Conservation (phyloP, 2,113 vertebrate genomes). For the Brevimyrus niger region DNA sequence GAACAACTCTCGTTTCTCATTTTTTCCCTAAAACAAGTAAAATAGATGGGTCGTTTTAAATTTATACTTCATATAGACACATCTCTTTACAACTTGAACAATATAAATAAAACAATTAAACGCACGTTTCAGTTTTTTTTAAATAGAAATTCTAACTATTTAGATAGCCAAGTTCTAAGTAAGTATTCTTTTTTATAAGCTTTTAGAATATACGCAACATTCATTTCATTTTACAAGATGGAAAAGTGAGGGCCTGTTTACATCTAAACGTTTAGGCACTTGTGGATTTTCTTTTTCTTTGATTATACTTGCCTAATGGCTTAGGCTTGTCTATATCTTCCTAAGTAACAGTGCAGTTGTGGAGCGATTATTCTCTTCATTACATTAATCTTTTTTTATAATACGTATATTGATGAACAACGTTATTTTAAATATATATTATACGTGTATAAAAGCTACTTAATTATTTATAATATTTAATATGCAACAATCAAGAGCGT, state of each 20-base stretch:
- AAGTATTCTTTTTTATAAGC: background rate
- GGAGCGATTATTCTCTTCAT: background rate
- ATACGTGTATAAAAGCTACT: background rate
- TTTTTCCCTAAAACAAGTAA: background rate
- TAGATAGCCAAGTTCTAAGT: background rate
- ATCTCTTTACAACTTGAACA: background rate
- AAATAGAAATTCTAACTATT: background rate
- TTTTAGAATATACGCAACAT: background rate
- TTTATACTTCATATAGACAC: background rate
- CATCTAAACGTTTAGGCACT: background rate
- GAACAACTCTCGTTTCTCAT: background rate
- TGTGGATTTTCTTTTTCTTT: background rate
- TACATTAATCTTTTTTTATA: background rate
- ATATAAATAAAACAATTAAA: conserved; percentile 1
- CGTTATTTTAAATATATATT: background rate
- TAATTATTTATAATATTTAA: background rate
- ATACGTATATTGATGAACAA: background rate
- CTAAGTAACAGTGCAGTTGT: background rate
- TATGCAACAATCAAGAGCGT: background rate
- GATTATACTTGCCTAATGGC: background rate
- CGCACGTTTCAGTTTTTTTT: background rate
- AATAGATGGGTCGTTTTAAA: background rate
- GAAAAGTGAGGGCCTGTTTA: background rate
- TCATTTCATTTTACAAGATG: background rate
- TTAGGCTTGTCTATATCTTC: background rate